Evolutionary conservation across 1,140 invertebrate species (phyloP).

Genomic region (Apocrypta bakeri): DNA sequence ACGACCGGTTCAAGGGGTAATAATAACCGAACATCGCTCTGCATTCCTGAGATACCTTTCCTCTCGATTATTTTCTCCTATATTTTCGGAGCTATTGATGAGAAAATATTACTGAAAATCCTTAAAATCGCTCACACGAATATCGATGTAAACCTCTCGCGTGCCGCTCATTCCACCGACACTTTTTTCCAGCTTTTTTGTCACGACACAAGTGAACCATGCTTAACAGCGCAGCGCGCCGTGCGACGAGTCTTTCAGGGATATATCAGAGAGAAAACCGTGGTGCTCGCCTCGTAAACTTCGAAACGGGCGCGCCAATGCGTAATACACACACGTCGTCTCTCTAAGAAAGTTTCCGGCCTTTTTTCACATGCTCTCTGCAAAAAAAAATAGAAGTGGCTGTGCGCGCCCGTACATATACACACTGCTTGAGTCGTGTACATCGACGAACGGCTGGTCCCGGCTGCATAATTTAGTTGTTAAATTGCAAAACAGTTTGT

Average conservation of each 20-base stretch:
- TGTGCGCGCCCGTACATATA: too few relatives aligned
- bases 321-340: not conserved
- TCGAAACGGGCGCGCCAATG: conserved; percentile 34
- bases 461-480: conserved; percentile 28
- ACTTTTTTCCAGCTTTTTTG: conserved; percentile 11
- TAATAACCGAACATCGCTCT: conserved; percentile 38
- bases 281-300: conserved; percentile 38
- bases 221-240: not conserved
- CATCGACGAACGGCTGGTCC: conserved; percentile 17
- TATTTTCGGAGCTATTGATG: not conserved
- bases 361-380: conserved; percentile 6
- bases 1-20: conserved; percentile 1
- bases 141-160: not conserved
- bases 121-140: not conserved
- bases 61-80: conserved; percentile 16
- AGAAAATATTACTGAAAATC: too few relatives aligned
- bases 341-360: conserved; percentile 27
- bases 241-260: not conserved
- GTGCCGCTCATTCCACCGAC: conserved; percentile 12
- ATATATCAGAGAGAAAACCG: not conserved
- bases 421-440: too few relatives aligned
- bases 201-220: not conserved
- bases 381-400: not conserved
- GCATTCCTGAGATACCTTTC: conserved; percentile 30
- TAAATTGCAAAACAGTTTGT: conserved; percentile 45